Conservation (phyloP, 1,140 invertebrate species). For the Drosophila orosa region DNA sequence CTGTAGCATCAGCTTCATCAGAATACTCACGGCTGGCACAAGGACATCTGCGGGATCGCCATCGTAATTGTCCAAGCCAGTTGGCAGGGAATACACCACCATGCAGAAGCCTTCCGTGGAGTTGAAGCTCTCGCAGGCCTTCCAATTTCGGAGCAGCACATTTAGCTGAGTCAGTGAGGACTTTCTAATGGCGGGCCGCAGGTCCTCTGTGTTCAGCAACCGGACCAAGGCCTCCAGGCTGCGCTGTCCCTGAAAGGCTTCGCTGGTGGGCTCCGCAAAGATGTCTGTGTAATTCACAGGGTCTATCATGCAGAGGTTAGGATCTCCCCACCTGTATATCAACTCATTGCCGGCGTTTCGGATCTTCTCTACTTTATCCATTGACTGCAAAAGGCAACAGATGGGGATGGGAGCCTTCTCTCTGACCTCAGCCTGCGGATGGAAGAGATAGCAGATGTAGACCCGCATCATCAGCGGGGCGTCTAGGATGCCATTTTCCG, state of each 20-base stretch:
- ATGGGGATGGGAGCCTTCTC: constrained; percentile 47
- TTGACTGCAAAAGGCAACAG: constrained; percentile 28
- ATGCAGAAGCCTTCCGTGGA: constrained; percentile 5
- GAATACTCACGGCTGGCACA: constrained; percentile 61
- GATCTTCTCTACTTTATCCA: constrained; percentile 30
- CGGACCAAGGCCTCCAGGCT: constrained; percentile 53
- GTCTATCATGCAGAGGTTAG: constrained; percentile 51
- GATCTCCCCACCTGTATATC: constrained; percentile 6
- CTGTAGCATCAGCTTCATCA: constrained; percentile 56
- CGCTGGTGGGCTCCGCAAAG: constrained; percentile 33
- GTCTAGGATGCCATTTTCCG: constrained; percentile 37
- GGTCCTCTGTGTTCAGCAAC: constrained; percentile 54
- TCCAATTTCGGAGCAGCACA: constrained; percentile 66
- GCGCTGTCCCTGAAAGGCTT: constrained; percentile 9
- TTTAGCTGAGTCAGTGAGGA: constrained; percentile 75
- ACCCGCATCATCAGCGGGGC: constrained; percentile 39
- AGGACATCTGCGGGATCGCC: constrained; percentile 49
- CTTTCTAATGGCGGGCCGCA: constrained; percentile 62
- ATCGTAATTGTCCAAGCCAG: constrained; percentile 5
- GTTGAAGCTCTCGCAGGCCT: constrained; percentile 35
- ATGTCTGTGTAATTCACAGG: constrained; percentile 29
- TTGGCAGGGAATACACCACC: constrained; percentile 43
- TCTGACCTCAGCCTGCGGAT: constrained; percentile 19
- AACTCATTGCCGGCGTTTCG: constrained; percentile 9
- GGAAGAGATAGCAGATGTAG: constrained; percentile 65